phyloP scores from a whole-genome alignment of 2,797 vertebrate species.

The Nannoperca obscura region DNA sequence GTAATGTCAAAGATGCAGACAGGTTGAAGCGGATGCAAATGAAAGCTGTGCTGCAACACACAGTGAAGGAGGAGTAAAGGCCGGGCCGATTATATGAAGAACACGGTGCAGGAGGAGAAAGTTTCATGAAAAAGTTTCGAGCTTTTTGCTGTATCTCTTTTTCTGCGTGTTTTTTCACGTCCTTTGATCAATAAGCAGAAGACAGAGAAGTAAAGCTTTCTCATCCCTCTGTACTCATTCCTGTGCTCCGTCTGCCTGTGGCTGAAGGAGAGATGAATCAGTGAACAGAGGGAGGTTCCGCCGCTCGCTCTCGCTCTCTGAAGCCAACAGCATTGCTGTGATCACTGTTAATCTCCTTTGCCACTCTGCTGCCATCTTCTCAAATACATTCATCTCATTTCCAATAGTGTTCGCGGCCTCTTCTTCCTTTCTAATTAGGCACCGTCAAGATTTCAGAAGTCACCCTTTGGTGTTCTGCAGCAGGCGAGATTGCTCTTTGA shows the following conservation, averaged over 20 bases:
- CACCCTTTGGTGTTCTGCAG: conserved; percentile 70
- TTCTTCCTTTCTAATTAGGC: conserved; percentile 81
- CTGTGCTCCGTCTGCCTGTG: conserved; percentile 75
- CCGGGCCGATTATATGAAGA: conserved; percentile 22
- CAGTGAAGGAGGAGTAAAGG: conserved; percentile 12
- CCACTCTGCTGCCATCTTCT: conserved; percentile 79
- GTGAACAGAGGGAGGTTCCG: conserved; percentile 76
- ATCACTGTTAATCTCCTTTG: conserved; percentile 83
- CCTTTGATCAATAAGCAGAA: conserved; percentile 80
- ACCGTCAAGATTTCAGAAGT: conserved; percentile 75
- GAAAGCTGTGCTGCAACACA: background rate
- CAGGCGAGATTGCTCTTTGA: conserved; percentile 69
- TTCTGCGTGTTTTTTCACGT: conserved; percentile 47
- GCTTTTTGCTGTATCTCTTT: conserved; percentile 48
- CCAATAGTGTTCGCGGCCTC: conserved; percentile 71
- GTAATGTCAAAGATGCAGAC: conserved; percentile 1
- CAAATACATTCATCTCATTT: conserved; percentile 79
- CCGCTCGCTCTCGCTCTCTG: conserved; percentile 70
- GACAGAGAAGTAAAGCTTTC: conserved; percentile 75
- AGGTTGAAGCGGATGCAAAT: conserved; percentile 10
- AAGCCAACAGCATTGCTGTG: conserved; percentile 79
- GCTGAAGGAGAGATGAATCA: conserved; percentile 78
- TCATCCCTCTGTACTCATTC: conserved; percentile 73
- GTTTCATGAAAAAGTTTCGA: conserved; percentile 67
- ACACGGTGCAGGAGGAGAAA: conserved; percentile 51